Conservation (phyloP, 2,113 vertebrate genomes). For the Sander lucioperca region DNA sequence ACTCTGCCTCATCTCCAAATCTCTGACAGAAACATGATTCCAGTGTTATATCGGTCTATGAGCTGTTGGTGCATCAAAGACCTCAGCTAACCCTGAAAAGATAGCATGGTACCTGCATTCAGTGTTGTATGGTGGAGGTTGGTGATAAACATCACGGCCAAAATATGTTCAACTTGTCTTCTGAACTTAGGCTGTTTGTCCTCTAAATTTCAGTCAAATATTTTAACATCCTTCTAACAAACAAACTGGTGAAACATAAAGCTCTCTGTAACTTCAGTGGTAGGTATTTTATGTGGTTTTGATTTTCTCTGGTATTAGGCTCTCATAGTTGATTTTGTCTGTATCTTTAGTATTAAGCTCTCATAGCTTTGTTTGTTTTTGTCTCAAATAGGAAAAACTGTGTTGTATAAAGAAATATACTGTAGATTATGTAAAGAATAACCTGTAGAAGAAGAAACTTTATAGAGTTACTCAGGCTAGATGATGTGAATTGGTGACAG, state of each 20-base stretch:
- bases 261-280: background rate
- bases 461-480: background rate
- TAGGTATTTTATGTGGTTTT: constrained; percentile 2
- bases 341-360: constrained; percentile 9
- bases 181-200: constrained; percentile 1
- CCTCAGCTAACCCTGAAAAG: background rate
- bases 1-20: constrained; percentile 21
- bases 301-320: background rate
- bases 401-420: background rate
- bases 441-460: constrained; percentile 13
- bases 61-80: constrained; percentile 1
- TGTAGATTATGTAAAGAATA: background rate
- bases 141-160: background rate
- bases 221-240: background rate
- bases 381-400: background rate
- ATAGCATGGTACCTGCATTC: background rate
- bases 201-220: background rate
- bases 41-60: background rate
- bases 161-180: background rate
- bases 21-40: constrained; percentile 26
- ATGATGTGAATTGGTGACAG: constrained; percentile 36
- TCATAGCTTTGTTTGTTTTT: constrained; percentile 6
- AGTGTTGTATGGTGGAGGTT: background rate
- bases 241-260: background rate
- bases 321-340: background rate